Base-by-base conservation (phyloP, 23 tunicate genomes). In the Aplidium turbinatum region DNA sequence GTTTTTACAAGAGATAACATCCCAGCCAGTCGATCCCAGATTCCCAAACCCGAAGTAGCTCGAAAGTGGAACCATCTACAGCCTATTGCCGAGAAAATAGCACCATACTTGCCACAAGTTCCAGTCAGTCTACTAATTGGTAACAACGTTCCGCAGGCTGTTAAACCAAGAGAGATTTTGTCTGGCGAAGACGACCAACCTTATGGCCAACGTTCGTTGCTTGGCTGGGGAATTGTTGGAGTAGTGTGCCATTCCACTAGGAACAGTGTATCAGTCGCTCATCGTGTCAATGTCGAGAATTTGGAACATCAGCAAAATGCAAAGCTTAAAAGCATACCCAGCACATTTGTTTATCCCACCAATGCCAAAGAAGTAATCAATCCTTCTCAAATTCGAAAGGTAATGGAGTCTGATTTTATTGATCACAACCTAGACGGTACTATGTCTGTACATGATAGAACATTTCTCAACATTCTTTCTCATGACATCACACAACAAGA, bases 201-300 rank as follows among this genome's bases (percentile, higher is more conserved):
- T 7, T 70, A 47, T 35, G 60, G 58, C 3, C 76, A 70, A 22
- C 47, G 27, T 30, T 70, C 60, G 18, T 3, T 70, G 3, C 58
- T 70, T 2, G 76, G 76, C 3, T 70, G 76, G 76, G 76, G 76
- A 46, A 70, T 70, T 4, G 35, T 70, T 22, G 60, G 60, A 3
- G n/a, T 26, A 3, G 60, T 70, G 3, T 20, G 73, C 22, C 5
- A 13, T 22, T 30, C 67, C 6, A 60, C 3, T 22, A n/a, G 6
- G 11, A 9, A 60, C 38, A 26, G 22, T 9, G 48, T 9, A 9
- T 9, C 16, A 9, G 48, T 42, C 16, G 48, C 48, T 9, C 48
- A 42, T 42, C 9, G 48, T 9, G 48, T 16, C 16, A 16, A 9
- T 9, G 9, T 42, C 13, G 16, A 42, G 13, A 42, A 54, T 6